Evolutionary conservation across 2,797 vertebrate genomes (phyloP).

Genomic region (Sebastes vulpes): DNA sequence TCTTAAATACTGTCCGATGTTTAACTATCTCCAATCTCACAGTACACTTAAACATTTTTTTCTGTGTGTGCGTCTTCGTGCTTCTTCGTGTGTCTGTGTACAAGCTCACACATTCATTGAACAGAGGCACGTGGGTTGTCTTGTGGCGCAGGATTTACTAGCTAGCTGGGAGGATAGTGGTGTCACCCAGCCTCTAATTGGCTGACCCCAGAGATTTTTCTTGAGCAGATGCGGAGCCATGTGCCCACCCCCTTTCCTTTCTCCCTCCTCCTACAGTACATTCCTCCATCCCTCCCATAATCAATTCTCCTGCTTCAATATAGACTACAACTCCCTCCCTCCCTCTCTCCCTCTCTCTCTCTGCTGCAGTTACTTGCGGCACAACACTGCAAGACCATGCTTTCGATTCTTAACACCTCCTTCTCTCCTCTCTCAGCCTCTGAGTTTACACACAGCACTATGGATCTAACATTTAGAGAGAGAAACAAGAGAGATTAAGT

Average conservation of each 20-base stretch:
- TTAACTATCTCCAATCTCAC: neutral
- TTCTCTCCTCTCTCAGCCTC: conserved; percentile 22
- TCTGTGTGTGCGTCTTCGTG: conserved; percentile 7
- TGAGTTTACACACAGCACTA: conserved; percentile 40
- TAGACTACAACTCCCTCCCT: conserved; percentile 39
- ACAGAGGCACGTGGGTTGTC: conserved; percentile 57
- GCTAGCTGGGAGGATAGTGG: conserved; percentile 48
- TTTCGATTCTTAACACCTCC: conserved; percentile 37
- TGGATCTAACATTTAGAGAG: conserved; percentile 54
- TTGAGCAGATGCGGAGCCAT: conserved; percentile 51
- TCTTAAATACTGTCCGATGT: neutral
- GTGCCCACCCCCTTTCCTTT: conserved; percentile 35
- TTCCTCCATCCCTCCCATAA: conserved; percentile 67
- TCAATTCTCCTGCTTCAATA: conserved; percentile 71
- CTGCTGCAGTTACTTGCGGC: conserved; percentile 67
- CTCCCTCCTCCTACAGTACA: conserved; percentile 31
- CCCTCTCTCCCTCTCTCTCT: neutral
- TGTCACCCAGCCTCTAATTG: conserved; percentile 76
- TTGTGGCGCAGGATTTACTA: conserved; percentile 70
- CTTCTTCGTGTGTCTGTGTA: conserved; percentile 9
- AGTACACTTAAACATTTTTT: neutral
- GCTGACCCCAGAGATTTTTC: conserved; percentile 73
- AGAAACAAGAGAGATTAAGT: conserved; percentile 49
- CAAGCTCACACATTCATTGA: conserved; percentile 46
- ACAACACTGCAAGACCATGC: conserved; percentile 66